Evolutionary conservation across 2,113 vertebrate genomes (phyloP), one percentile per base, ranked within the genome.

Genomic region (Strix aluco): DNA sequence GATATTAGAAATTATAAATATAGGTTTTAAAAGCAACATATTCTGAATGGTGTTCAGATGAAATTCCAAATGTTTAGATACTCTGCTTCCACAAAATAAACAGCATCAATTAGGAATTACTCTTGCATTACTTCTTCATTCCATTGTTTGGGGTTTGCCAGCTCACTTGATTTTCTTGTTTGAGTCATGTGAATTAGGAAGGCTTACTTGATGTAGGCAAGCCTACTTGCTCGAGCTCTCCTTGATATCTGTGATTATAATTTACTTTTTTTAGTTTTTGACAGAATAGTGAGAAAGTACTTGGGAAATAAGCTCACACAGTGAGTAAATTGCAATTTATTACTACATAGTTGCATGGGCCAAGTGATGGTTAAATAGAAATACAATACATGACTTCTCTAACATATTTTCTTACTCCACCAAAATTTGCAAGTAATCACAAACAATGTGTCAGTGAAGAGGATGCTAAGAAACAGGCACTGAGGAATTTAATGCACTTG

Each of bases 101-200:
- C 40, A 94, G 25, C 72, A 69, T 72, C 81, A 95, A 87, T 92
- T 92, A 85, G 65, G 82, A 90, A 89, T 94, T 89, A 71, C 81
- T 91, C 91, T 94, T 94, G 69, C 86, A 66, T 94, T 96, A 92
- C 78, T 93, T 94, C 94, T 95, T 89, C 94, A 92, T 96, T 95
- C 92, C 94, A 91, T 61, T 87, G 78, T 73, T 96, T 77, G 29
- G 65, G 66, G 70, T 89, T 97, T 90, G 82, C 70, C 86, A 92
- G 70, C 78, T 91, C 55, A 85, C 92, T 94, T 86, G 94, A 92
- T 85, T 97, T 96, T 95, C 97, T 94, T 79, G 89, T 95, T 95
- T 91, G 91, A 89, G 70, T 84, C 86, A 94, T 42, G 77, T 77
- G 94, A 86, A 72, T 70, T 79, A 85, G 71, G 71, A 83, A 87